These are phyloP conservation scores for Murina feae DNA, from an alignment of 2,113 vertebrate genomes.

Conservation along the genomic window DNA sequence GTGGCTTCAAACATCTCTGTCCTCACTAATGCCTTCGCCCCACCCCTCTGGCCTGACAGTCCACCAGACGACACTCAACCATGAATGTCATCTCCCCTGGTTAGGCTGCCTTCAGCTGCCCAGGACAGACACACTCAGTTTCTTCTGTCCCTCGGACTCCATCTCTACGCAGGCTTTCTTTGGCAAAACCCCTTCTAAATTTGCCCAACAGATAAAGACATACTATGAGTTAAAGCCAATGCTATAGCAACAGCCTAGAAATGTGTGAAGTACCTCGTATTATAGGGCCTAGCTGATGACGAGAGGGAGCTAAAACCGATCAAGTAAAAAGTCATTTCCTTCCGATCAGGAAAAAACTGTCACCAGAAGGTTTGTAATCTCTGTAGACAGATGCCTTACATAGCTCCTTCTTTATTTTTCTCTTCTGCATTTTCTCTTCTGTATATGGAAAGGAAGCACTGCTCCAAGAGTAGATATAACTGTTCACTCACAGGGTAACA, in stretches of 20 bases:
- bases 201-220: not conserved
- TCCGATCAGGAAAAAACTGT: not conserved
- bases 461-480: not conserved
- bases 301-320: not conserved
- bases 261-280: not conserved
- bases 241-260: not conserved
- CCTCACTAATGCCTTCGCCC: not conserved
- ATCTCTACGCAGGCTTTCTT: not conserved
- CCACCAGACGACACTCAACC: not conserved
- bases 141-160: not conserved
- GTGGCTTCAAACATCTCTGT: not conserved
- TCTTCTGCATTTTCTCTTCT: not conserved
- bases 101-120: not conserved
- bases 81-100: not conserved
- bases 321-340: not conserved
- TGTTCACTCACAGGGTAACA: not conserved
- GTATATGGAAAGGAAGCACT: not conserved
- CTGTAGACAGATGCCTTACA: not conserved
- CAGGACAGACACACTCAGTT: not conserved
- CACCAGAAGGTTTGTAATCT: not conserved
- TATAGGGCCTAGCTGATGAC: not conserved
- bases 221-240: not conserved
- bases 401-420: not conserved
- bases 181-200: not conserved
- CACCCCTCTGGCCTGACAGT: not conserved